Conservation (phyloP, 2,797 vertebrate species). For the Paedocypris micromegethes region DNA sequence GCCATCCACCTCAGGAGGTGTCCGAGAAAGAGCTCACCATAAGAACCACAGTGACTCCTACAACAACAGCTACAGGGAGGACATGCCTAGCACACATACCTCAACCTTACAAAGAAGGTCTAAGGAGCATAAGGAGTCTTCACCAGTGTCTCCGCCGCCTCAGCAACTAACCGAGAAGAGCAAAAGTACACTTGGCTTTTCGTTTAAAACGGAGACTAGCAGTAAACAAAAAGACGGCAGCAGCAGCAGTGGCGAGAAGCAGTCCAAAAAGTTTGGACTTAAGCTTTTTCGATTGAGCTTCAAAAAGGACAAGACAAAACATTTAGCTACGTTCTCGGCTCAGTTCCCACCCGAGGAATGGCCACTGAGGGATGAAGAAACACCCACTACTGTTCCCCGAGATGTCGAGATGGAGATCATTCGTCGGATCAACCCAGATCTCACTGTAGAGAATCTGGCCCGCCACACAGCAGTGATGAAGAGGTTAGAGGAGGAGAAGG, state of each 20-base stretch:
- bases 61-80: constrained; percentile 86
- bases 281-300: constrained; percentile 96
- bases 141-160: constrained; percentile 58
- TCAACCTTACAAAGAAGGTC: constrained; percentile 87
- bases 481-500: constrained; percentile 93
- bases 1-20: constrained; percentile 87
- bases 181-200: constrained; percentile 88
- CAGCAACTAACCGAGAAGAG: constrained; percentile 81
- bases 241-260: constrained; percentile 74
- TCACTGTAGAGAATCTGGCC: constrained; percentile 95
- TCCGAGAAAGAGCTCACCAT: constrained; percentile 84
- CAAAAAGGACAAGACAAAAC: constrained; percentile 96
- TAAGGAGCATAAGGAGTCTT: constrained; percentile 83
- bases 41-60: constrained; percentile 85
- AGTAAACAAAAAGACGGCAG: constrained; percentile 83
- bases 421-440: constrained; percentile 92
- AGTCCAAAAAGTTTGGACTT: constrained; percentile 90
- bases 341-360: constrained; percentile 98
- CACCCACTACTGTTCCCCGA: constrained; percentile 83
- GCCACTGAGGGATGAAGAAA: constrained; percentile 92
- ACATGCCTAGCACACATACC: constrained; percentile 84
- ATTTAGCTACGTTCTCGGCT: constrained; percentile 92
- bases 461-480: constrained; percentile 98
- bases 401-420: constrained; percentile 98
- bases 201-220: constrained; percentile 90